Conservation (phyloP, 2,113 vertebrate genomes). For the Pedetes capensis region DNA sequence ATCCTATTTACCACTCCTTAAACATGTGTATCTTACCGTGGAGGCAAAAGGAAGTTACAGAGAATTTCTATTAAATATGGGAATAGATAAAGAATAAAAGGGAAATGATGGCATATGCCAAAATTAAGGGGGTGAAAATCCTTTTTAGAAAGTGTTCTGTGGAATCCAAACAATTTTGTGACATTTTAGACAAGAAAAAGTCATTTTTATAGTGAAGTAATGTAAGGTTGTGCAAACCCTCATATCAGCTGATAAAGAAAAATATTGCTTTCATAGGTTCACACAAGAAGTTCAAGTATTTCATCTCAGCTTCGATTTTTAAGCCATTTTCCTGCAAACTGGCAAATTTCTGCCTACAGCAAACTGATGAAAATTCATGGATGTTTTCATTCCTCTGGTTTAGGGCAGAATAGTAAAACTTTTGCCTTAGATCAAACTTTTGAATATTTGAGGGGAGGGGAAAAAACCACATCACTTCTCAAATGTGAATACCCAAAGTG, state of each 20-base stretch:
- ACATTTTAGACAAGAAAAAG: slow-evolving; percentile 66
- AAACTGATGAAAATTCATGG: slow-evolving; percentile 81
- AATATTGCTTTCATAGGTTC: slow-evolving; percentile 78
- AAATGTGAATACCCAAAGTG: slow-evolving; percentile 76
- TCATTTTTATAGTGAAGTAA: slow-evolving; percentile 64
- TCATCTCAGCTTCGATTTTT: slow-evolving; percentile 75
- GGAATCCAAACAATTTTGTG: slow-evolving; percentile 52
- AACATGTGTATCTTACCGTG: background rate
- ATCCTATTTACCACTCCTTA: background rate
- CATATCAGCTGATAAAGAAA: slow-evolving; percentile 76
- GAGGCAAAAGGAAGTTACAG: background rate
- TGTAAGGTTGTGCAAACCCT: slow-evolving; percentile 65
- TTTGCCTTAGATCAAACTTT: slow-evolving; percentile 78
- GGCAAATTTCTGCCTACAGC: slow-evolving; percentile 77
- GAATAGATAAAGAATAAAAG: slow-evolving; percentile 28
- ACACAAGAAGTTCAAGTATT: slow-evolving; percentile 78
- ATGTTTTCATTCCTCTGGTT: slow-evolving; percentile 74
- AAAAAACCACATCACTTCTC: slow-evolving; percentile 56
- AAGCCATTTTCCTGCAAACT: slow-evolving; percentile 77
- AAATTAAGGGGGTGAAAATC: slow-evolving; percentile 44
- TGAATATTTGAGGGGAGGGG: slow-evolving; percentile 69
- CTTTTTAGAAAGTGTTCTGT: background rate
- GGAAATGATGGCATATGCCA: slow-evolving; percentile 12
- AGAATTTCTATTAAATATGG: slow-evolving; percentile 47
- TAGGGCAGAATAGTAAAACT: slow-evolving; percentile 78